Percentiles rank a stretch among this genome's conserved stretches.
These are phyloP conservation scores for Alosa sapidissima DNA, from an alignment of 2,797 vertebrate genomes.

Conservation along the genomic window DNA sequence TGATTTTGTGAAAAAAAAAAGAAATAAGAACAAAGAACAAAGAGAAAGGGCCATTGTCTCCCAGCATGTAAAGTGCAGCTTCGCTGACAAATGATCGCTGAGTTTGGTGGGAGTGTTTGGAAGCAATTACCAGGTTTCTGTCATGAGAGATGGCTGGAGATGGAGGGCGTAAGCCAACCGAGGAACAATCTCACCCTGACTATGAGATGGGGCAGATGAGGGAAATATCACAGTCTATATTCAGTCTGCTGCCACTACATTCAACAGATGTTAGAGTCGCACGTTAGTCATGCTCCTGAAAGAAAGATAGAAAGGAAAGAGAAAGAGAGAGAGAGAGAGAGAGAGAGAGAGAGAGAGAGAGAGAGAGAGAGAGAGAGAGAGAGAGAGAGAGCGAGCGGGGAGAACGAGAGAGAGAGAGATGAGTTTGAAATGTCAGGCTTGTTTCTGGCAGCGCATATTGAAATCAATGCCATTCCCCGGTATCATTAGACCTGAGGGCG, in stretches of 20 bases:
- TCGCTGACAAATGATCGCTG: neutral
- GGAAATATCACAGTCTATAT: neutral
- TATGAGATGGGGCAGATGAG: neutral
- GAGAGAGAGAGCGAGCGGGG: neutral
- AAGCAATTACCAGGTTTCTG: conserved; percentile 10
- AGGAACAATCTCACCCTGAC: neutral
- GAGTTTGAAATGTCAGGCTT: neutral
- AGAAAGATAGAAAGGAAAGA: neutral
- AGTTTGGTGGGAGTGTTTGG: neutral
- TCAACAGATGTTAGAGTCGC: conserved; percentile 3
- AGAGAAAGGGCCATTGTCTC: neutral
- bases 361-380: neutral
- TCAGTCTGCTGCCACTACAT: neutral
- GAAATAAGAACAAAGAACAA: neutral
- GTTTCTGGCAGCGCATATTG: neutral
- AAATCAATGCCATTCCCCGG: neutral
- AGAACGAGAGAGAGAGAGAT: neutral
- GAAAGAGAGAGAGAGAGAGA: neutral
- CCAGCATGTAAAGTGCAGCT: neutral
- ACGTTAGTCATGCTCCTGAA: neutral
- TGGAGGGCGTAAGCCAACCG: neutral
- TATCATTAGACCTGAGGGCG: neutral
- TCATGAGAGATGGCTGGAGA: neutral
- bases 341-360: too few relatives aligned
- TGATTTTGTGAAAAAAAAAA: neutral